phyloP scores from a whole-genome alignment of 2,797 vertebrate genomes.

The Eospalax fontanierii region DNA sequence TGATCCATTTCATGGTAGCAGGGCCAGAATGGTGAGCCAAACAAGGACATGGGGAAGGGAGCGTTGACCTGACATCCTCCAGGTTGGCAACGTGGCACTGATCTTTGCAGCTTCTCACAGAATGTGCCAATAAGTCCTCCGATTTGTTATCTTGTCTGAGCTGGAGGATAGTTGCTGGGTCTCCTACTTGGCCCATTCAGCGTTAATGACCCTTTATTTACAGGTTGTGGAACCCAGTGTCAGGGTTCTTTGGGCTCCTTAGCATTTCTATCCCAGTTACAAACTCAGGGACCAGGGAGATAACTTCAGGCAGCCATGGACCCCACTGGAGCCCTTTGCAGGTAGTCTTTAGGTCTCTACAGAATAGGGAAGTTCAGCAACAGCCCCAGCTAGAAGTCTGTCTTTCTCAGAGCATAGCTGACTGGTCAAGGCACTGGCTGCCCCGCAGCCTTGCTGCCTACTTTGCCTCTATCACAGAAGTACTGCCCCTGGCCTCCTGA shows the following conservation, averaged over 20 bases:
- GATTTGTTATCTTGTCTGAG: slow-evolving; percentile 64
- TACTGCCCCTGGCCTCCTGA: background rate
- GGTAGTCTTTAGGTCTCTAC: background rate
- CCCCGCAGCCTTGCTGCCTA: background rate
- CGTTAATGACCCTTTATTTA: slow-evolving; percentile 34
- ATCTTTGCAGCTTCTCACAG: slow-evolving; percentile 51
- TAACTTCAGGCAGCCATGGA: background rate
- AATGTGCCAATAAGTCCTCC: slow-evolving; percentile 63
- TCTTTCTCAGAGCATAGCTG: background rate
- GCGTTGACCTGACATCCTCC: background rate
- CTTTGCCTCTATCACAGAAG: background rate
- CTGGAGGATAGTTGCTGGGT: slow-evolving; percentile 32
- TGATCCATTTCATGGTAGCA: slow-evolving; percentile 3
- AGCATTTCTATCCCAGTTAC: background rate
- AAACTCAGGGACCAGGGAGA: background rate
- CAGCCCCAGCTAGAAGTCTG: background rate
- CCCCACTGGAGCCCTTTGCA: background rate
- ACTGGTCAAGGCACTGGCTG: background rate
- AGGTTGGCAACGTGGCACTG: slow-evolving; percentile 43
- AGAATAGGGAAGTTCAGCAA: background rate
- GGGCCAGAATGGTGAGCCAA: background rate
- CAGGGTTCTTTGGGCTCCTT: background rate
- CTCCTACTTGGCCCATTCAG: slow-evolving; percentile 57
- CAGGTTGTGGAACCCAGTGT: background rate
- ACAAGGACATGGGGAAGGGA: background rate